These are phyloP conservation scores for Heterodera carotae DNA, from an alignment of 1,140 invertebrate genomes.

Conservation along the genomic window DNA sequence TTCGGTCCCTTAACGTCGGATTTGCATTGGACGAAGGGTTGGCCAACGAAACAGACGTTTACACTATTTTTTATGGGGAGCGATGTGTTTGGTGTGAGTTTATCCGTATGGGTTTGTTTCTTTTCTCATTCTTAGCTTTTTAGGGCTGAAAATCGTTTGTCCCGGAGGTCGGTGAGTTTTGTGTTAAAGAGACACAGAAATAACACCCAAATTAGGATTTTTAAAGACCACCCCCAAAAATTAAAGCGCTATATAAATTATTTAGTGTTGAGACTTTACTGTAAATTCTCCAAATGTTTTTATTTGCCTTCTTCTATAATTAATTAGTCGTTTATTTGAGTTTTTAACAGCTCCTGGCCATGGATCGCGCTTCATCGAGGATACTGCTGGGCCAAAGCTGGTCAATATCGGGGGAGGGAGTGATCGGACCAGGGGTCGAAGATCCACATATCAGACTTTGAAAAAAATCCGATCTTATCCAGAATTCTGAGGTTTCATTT, in stretches of 20 bases:
- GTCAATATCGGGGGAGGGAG: constrained; percentile 51
- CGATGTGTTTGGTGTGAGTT: constrained; percentile 72
- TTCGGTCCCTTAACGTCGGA: constrained; percentile 80
- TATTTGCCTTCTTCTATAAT: no score
- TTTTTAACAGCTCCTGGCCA: constrained; percentile 75
- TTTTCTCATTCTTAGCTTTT: constrained; percentile 22
- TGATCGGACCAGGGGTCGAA: no score
- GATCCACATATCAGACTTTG: no score
- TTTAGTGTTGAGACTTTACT: no score
- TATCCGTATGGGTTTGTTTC: background rate
- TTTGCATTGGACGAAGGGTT: constrained; percentile 85
- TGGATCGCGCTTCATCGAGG: constrained; percentile 78
- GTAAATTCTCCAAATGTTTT: no score
- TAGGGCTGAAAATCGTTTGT: constrained; percentile 73
- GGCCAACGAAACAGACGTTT: constrained; percentile 68
- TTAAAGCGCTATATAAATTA: no score
- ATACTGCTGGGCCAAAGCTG: constrained; percentile 84
- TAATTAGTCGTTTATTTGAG: background rate
- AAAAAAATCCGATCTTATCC: no score
- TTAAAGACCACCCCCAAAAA: no score
- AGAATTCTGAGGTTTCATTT: no score
- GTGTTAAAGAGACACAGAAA: no score
- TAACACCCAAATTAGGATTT: no score
- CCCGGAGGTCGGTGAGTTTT: constrained; percentile 68
- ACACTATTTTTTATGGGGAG: constrained; percentile 79